Conservation (phyloP, 2,888 invertebrate genomes). For the Apamea epomidion region DNA sequence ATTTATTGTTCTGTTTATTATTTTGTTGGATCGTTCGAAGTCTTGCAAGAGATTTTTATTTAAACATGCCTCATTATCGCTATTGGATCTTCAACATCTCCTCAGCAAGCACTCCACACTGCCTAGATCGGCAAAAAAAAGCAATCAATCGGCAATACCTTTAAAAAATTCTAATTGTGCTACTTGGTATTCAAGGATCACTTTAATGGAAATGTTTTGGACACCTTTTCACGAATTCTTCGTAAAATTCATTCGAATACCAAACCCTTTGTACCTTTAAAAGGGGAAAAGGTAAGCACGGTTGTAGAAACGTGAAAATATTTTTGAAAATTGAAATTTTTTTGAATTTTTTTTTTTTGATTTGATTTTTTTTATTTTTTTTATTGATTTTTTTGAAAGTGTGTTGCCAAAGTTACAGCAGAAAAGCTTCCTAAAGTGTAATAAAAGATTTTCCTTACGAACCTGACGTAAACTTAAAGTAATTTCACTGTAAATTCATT, state of each 20-base stretch:
- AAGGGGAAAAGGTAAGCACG: slow-evolving; percentile 33
- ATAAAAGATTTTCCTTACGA: background rate
- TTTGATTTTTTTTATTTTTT: too few species aligned
- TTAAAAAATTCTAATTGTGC: slow-evolving; percentile 39
- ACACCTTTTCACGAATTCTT: slow-evolving; percentile 45
- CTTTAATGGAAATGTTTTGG: slow-evolving; percentile 50
- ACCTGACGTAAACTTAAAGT: background rate
- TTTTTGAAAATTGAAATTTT: slow-evolving; percentile 19
- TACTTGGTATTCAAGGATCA: slow-evolving; percentile 52
- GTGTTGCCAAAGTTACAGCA: background rate
- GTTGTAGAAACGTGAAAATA: slow-evolving; percentile 37
- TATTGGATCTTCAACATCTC: background rate
- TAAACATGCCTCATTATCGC: background rate
- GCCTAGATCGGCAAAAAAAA: background rate
- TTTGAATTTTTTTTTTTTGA: too few species aligned
- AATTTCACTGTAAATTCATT: background rate
- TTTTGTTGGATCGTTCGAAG: background rate
- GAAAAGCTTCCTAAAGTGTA: background rate
- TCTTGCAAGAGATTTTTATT: background rate
- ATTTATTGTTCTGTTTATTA: background rate
- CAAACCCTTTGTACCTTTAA: slow-evolving; percentile 37
- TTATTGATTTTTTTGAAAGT: too few species aligned
- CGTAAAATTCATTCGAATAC: slow-evolving; percentile 46
- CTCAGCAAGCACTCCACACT: background rate
- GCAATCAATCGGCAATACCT: slow-evolving; percentile 26